Percentiles rank a stretch among this genome's conserved stretches.
Evolutionary conservation across 2,113 vertebrate species (phyloP).

Genomic region (Hyla sarda): DNA sequence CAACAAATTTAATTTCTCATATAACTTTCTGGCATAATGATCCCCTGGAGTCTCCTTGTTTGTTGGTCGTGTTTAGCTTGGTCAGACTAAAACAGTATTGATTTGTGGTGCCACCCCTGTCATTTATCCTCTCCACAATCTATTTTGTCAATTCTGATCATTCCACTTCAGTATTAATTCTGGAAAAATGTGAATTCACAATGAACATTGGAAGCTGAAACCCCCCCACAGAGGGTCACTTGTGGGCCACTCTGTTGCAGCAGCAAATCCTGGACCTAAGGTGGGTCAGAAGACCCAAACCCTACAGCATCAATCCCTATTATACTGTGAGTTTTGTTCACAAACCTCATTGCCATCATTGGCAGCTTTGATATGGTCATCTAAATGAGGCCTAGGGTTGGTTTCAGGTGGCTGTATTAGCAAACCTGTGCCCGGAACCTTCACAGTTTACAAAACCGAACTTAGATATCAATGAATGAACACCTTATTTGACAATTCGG

Average conservation of each 20-base stretch:
- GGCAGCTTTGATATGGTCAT: no score
- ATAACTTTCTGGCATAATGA: constrained; percentile 41
- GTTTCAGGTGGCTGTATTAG: no score
- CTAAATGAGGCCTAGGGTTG: no score
- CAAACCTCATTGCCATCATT: no score
- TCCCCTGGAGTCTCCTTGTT: constrained; percentile 14
- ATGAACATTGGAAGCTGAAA: neutral
- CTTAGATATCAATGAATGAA: no score
- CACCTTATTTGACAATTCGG: no score
- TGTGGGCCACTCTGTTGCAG: neutral
- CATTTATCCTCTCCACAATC: neutral
- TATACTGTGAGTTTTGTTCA: neutral
- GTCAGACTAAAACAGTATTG: constrained; percentile 29
- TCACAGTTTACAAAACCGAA: no score
- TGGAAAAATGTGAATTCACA: neutral
- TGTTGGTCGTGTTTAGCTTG: constrained; percentile 3
- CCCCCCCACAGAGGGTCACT: no score
- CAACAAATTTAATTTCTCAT: constrained; percentile 22
- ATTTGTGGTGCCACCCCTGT: constrained; percentile 12
- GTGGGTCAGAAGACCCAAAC: neutral
- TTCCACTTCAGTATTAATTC: neutral
- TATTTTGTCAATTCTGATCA: neutral
- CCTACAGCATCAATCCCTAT: neutral
- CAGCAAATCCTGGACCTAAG: neutral
- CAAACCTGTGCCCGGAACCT: no score